Base-by-base conservation (phyloP, 2,888 invertebrate genomes). In the Lepas anatifera region DNA sequence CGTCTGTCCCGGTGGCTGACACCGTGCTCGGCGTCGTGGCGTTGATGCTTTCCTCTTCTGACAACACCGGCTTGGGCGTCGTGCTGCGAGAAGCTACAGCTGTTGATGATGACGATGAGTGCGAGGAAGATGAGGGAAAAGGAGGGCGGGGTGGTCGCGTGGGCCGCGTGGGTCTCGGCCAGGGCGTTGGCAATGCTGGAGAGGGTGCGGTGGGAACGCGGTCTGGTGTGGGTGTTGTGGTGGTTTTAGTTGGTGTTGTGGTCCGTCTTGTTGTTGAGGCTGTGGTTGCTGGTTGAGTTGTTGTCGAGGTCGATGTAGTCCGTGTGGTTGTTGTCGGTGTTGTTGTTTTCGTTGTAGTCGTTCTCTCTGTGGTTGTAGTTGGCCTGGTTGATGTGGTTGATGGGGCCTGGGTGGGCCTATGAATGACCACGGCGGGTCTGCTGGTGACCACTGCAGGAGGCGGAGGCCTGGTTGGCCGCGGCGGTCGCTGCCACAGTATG, bases 141-240 rank as follows among this genome's bases (percentile, higher is more conserved):
- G n/a, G n/a, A n/a, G n/a, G n/a, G n/a, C 8, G 39, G 7, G 39
- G 13, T 39, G 39, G 39, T 39, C 8, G 39, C 39, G 39, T 7
- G 8, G 0, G 83, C 85, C 74, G 83, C 84, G 70, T 84, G 84
- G 71, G 78, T 86, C 77, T 81, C 84, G 69, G 84, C 85, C 52
- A 90, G 90, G 78, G 79, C 85, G 75, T 83, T 86, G 73, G 89
- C 90, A 88, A 81, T 85, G 73, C 81, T 83, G 69, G 83, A 86
- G 70, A 84, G 84, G 8, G 84, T 22, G 41, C 16, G 2, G 41
- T 41, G 2, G 41, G n/a, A n/a, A 13, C 41, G 41, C 16, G 1
- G 41, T 8, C 46, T n/a, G 25, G n/a, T 29, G 6, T 25, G 25
- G 69, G 43, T 18, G 32, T 27, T 16, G 68, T 43, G 22, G 25